Base-by-base conservation (phyloP, 1,140 invertebrate genomes). In the Pantala flavescens region DNA sequence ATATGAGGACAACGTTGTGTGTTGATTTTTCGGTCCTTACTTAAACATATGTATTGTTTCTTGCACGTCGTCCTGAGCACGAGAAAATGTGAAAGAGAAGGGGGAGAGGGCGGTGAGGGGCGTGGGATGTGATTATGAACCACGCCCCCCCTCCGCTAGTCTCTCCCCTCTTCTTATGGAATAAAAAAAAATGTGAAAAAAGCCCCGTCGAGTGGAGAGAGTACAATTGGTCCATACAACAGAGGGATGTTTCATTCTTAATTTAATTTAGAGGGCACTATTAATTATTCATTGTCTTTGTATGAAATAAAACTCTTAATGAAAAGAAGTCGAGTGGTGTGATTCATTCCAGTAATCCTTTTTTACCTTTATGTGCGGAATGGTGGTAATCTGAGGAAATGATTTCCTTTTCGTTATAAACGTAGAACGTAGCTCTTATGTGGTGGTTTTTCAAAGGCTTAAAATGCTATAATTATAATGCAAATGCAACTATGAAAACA, bases 251-350 rank as follows among this genome's bases (percentile, higher is more conserved):
- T 63, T 63, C 49, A 63, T 63, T 63, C 49, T 63, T 63, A 63
- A 63, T 63, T 63, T 63, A 63, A 63, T 63, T 63, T 63, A 63
- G 49, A 63, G 49, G 49, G 49, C 49, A 63, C 49, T 63, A 63
- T 63, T 63, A 63, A 63, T 63, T 63, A 63, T 63, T 63, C 49
- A 63, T 63, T 63, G 49, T 63, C 49, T 63, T 63, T 63, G 49
- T 63, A 63, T 63, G 49, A 63, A 63, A 63, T 63, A 63, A 63
- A 63, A 63, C n/a, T 63, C 49, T 63, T 63, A 21, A 63, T 63
- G 49, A 63, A 63, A 63, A 63, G 49, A 63, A 63, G 49, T 63
- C n/a, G 49, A 63, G n/a, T 63, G 49, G 28, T 36, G 9, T 36
- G 28, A 9, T 36, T 36, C 2, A 36, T 36, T 36, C 9, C n/a